Conservation (phyloP, 2,797 vertebrate species). For the Champsocephalus esox region DNA sequence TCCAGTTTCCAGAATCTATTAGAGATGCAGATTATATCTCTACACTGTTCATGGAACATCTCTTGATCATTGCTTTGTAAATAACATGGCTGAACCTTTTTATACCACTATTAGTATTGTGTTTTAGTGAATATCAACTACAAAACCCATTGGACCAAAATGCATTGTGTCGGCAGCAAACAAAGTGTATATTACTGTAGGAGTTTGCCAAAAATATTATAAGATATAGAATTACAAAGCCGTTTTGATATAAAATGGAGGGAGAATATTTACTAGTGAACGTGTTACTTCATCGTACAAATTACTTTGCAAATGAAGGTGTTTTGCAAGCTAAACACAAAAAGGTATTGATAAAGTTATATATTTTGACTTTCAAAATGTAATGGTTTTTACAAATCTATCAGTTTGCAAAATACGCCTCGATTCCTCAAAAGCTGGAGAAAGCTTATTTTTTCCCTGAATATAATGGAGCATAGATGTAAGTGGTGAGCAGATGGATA, state of each 20-base stretch:
- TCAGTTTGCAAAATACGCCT: neutral
- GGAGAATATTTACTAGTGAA: neutral
- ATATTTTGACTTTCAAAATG: neutral
- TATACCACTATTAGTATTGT: neutral
- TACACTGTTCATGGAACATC: too few species aligned
- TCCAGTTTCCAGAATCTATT: constrained; percentile 3
- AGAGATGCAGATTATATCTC: neutral
- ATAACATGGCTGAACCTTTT: neutral
- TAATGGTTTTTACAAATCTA: neutral
- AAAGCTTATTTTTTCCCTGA: neutral
- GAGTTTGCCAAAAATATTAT: neutral
- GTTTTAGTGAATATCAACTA: neutral
- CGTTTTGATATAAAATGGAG: neutral
- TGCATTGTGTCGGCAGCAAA: too few species aligned
- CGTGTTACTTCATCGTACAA: neutral
- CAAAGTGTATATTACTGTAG: neutral
- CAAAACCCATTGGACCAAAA: neutral
- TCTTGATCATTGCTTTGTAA: neutral
- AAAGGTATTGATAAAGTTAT: neutral
- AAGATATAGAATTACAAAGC: neutral
- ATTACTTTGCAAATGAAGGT: neutral
- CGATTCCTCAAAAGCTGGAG: neutral
- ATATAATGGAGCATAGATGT: constrained; percentile 12
- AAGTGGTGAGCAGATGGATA: constrained; percentile 59
- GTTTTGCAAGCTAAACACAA: neutral